Conservation (phyloP, 2,113 vertebrate species). For the Psophia crepitans region DNA sequence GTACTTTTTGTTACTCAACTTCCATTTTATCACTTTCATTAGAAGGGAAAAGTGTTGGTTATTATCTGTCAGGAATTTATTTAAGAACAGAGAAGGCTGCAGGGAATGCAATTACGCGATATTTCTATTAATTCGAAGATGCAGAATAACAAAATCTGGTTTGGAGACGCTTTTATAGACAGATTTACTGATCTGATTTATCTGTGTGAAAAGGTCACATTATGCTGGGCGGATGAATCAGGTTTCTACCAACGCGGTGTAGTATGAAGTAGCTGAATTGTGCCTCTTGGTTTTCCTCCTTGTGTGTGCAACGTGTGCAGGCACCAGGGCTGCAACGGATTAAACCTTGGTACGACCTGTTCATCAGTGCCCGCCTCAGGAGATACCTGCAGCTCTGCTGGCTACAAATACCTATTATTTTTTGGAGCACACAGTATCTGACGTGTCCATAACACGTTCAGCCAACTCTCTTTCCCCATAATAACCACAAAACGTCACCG, state of each 20-base stretch:
- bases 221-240: not conserved
- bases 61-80: not conserved
- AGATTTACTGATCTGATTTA: not conserved
- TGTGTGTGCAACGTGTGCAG: not conserved
- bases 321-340: not conserved
- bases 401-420: not conserved
- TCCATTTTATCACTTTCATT: not conserved
- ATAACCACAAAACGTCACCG: accelerated
- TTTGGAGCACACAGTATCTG: not conserved
- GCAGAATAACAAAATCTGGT: not conserved
- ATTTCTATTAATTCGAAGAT: not conserved
- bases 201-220: not conserved
- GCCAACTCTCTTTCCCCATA: not conserved
- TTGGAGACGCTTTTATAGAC: not conserved
- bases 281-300: not conserved
- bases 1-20: not conserved
- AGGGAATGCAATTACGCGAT: not conserved
- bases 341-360: not conserved
- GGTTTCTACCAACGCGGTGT: not conserved
- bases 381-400: not conserved
- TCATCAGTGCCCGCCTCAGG: not conserved
- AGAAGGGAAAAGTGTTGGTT: not conserved
- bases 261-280: not conserved
- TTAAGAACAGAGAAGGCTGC: not conserved
- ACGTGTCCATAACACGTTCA: not conserved